Evolutionary conservation across 2,797 vertebrate genomes (phyloP).

Genomic region (Lophotriccus pileatus): DNA sequence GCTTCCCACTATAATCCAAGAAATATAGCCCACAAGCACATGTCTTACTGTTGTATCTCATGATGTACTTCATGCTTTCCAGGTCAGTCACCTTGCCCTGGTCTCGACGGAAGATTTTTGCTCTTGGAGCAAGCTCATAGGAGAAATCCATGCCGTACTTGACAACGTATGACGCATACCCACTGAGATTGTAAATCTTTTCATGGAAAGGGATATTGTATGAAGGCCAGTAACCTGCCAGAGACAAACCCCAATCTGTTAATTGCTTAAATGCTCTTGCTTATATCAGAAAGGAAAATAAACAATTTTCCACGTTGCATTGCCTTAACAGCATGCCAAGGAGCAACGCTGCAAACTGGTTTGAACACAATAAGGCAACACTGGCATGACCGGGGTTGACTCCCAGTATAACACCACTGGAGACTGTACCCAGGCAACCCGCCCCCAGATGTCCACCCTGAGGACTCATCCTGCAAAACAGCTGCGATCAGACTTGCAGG

Average conservation of each 20-base stretch:
- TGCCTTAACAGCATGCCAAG: neutral
- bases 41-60: constrained; percentile 92
- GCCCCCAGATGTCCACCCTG: neutral
- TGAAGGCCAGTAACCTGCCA: constrained; percentile 90
- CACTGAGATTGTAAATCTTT: constrained; percentile 86
- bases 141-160: constrained; percentile 85
- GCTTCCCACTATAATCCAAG: neutral
- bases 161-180: constrained; percentile 79
- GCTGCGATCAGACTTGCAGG: neutral
- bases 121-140: constrained; percentile 87
- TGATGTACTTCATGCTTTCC: constrained; percentile 85
- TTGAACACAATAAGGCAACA: neutral
- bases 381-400: neutral
- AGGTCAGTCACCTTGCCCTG: constrained; percentile 82
- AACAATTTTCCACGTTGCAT: neutral
- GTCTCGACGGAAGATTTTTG: constrained; percentile 91
- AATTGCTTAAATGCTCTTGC: neutral
- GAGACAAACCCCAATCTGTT: neutral
- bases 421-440: neutral
- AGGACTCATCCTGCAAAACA: neutral
- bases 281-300: neutral
- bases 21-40: neutral
- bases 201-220: constrained; percentile 90
- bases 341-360: neutral
- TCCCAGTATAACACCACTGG: neutral